Evolutionary conservation across 2,888 invertebrate genomes (phyloP), one percentile per base, ranked within the genome.

Genomic region (Noctua janthina): DNA sequence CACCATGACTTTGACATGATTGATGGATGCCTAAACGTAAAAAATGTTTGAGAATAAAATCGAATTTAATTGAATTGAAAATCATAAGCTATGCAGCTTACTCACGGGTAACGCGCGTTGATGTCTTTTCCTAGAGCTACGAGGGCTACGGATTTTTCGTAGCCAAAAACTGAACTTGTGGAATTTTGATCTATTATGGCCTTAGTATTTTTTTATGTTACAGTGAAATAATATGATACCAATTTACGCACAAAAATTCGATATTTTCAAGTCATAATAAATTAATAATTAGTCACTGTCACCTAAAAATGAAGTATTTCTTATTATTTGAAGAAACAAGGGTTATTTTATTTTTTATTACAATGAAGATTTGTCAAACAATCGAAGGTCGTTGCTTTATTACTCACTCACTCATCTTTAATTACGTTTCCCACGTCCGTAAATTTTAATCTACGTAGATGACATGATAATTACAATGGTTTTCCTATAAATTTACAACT

Each of bases 111-210:
- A 3, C 64, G 74, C 84, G 86, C 86, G 86, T 86, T 86, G 86
- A 86, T 76, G 87, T 86, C 87, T 86, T 86, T 86, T 86, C 35
- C 15, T 78, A 72, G 79, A 43, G 68, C 68, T 74, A 59, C 51
- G 69, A 20, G 10, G 23, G 64, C 51, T 80, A 81, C 39, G 59
- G 23, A 59, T 79, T 68, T 54, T 7, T 76, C 73, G 74, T 66
- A 74, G 64, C 17, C 17, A 56, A 67, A 46, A 70, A 59, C 43
- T 17, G 64, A 17, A 39, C 35, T 46, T 17, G 2, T 46, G 1
- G 6, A 35, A n/a, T 51, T 51, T 59, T 59, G 20, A 13, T 29
- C 5, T 17, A 35, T 6, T 75, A 17, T 75, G 20, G 20, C 29
- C 56, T 76, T 23, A 23, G n/a, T 29, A 20, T 54, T n/a, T 66